Percentiles rank a stretch among this genome's conserved stretches.
phyloP scores from a whole-genome alignment of 2,797 vertebrate genomes.

The Arremon aurantiirostris region DNA sequence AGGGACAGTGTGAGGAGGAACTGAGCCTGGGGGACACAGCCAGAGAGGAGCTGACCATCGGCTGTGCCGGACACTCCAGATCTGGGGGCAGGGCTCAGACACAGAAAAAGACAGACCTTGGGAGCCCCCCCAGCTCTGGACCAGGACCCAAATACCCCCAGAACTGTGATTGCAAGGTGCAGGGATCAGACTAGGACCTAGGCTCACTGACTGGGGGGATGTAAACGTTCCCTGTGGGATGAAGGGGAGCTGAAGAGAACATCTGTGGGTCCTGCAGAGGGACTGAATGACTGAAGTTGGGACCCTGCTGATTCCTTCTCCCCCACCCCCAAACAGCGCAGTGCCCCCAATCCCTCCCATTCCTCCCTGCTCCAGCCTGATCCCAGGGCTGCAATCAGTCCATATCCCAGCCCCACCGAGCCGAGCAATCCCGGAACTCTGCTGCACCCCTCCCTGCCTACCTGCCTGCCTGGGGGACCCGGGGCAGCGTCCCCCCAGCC shows the following conservation, averaged over 20 bases:
- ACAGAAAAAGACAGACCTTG: neutral
- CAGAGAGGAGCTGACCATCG: neutral
- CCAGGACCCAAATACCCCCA: fast-evolving
- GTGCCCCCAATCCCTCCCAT: neutral
- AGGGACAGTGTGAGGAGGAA: neutral
- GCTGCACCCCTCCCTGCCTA: neutral
- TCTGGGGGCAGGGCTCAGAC: neutral
- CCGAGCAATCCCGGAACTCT: neutral
- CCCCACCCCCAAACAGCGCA: fast-evolving
- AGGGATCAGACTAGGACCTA: neutral
- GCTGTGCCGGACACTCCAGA: fast-evolving
- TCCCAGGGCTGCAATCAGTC: neutral
- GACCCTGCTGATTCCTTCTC: fast-evolving
- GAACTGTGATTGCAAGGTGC: fast-evolving
- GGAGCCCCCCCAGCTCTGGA: neutral
- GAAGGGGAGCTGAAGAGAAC: neutral
- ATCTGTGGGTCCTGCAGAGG: neutral
- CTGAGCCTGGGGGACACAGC: fast-evolving
- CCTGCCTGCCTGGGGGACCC: neutral
- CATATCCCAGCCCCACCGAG: fast-evolving
- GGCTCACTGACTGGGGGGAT: fast-evolving
- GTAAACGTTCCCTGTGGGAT: neutral
- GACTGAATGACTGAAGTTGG: neutral
- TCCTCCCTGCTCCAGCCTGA: neutral
- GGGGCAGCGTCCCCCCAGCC: neutral